Conservation (phyloP, 1,140 invertebrate genomes). For the Tribolium madens region DNA sequence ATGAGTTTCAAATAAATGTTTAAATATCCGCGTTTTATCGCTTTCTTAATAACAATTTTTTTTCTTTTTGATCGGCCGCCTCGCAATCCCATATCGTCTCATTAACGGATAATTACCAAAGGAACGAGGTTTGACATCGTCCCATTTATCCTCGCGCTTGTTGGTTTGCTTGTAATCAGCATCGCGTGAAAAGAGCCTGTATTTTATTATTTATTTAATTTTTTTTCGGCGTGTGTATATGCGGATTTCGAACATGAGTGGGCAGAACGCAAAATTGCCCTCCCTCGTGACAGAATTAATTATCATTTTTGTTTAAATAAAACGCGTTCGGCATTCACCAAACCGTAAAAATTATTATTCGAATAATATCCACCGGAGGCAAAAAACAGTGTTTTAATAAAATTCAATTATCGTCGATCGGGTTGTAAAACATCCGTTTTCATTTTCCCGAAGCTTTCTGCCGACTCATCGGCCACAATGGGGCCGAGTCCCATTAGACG, state of each 20-base stretch:
- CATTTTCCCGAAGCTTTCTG: constrained; percentile 8
- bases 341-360: constrained; percentile 14
- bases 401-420: constrained; percentile 12
- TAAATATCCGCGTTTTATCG: constrained; percentile 32
- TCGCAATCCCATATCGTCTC: constrained; percentile 46
- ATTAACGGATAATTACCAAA: constrained; percentile 47
- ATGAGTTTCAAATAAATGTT: constrained; percentile 8
- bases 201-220: constrained; percentile 44
- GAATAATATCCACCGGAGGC: background rate
- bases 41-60: constrained; percentile 11
- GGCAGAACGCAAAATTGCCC: constrained; percentile 3
- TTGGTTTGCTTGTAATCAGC: constrained; percentile 45
- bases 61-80: constrained; percentile 20
- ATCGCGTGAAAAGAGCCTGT: constrained; percentile 48
- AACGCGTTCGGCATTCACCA: background rate
- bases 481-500: constrained; percentile 21
- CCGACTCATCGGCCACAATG: constrained; percentile 28
- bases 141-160: constrained; percentile 37
- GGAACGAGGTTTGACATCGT: constrained; percentile 45
- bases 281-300: background rate
- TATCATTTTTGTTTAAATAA: constrained; percentile 26
- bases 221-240: background rate
- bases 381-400: constrained; percentile 34
- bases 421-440: constrained; percentile 14
- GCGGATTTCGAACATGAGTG: constrained; percentile 30